Base-by-base conservation (phyloP, 2,888 invertebrate genomes). In the Nesidiocoris tenuis region DNA sequence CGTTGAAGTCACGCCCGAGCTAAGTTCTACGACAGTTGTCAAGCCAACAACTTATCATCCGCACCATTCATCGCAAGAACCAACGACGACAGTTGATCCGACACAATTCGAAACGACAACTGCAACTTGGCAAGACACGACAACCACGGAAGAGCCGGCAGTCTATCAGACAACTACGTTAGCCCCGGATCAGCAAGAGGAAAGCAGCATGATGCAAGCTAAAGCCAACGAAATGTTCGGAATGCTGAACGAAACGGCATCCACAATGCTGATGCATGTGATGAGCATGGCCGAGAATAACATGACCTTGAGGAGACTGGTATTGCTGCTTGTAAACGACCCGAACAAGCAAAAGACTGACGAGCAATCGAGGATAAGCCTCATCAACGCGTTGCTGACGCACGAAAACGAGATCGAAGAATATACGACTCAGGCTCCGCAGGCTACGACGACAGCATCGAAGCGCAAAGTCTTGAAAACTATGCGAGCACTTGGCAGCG, bases 151-250 rank as follows among this genome's bases (percentile, higher is more conserved):
- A 16, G 22, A 23, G 1, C 18, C 56, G 12, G 59, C 25, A 25
- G 23, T 19, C n/a, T 70, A 64, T 21, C 25, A 59, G 61, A 76
- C 76, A 18, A 77, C 77, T 2, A n/a, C 76, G 12, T n/a, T 21
- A 9, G 56, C 72, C 18, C 3, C 2, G 5, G 61, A 67, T 61
- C 39, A 61, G 12, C 18, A 25, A 12, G 63, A 63, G 7, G 24
- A 63, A 7, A 55, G 56, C 25, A 56, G 54, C 22, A 87, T 88
- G 71, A 88, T 89, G 1, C 87, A 90, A 64, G 87, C 88, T 80
- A 90, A 90, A 80, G 90, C 93, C 0, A 90, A 92, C 80, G 88
- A 91, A 83, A 89, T 93, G 80, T 90, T 93, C 82, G 90, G 90
- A 0, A 89, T 89, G 18, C 85, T 93, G 78, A 93, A 93, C 81